Percentiles rank a stretch among this genome's conserved stretches.
These are phyloP conservation scores for Nomada ferruginata DNA, from an alignment of 2,888 invertebrate genomes.

Conservation along the genomic window DNA sequence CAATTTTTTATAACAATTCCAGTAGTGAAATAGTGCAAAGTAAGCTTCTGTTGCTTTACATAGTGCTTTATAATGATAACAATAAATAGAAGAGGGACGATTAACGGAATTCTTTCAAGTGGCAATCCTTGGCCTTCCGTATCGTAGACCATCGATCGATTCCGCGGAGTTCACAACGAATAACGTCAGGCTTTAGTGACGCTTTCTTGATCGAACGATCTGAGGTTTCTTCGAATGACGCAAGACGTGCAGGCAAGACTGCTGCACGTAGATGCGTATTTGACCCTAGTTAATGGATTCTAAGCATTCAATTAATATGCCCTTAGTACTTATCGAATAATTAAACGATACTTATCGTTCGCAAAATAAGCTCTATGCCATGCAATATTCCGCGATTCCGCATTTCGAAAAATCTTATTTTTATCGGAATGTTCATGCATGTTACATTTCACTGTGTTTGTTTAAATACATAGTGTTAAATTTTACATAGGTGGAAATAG, in stretches of 20 bases:
- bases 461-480: not conserved
- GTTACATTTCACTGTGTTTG: not conserved
- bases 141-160: conserved; percentile 52
- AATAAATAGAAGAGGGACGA: not conserved
- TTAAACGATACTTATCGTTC: conserved; percentile 58
- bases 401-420: conserved; percentile 8
- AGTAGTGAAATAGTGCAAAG: not conserved
- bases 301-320: conserved; percentile 75
- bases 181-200: conserved; percentile 27
- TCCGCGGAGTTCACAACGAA: conserved; percentile 19
- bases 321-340: conserved; percentile 64
- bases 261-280: conserved; percentile 59
- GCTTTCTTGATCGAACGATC: conserved; percentile 44
- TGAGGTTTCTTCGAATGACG: conserved; percentile 56
- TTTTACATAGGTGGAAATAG: not conserved
- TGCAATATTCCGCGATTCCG: not conserved
- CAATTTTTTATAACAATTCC: not conserved
- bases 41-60: not conserved
- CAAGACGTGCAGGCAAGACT: conserved; percentile 40
- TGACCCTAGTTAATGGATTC: conserved; percentile 74
- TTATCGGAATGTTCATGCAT: not conserved
- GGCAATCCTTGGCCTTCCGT: conserved; percentile 38
- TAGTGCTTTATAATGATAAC: not conserved
- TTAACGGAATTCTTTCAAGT: conserved; percentile 24
- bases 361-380: conserved; percentile 27